Evolutionary conservation across 2,888 invertebrate species (phyloP), one percentile per base, ranked within the genome.

Genomic region (Ochropleura plecta): DNA sequence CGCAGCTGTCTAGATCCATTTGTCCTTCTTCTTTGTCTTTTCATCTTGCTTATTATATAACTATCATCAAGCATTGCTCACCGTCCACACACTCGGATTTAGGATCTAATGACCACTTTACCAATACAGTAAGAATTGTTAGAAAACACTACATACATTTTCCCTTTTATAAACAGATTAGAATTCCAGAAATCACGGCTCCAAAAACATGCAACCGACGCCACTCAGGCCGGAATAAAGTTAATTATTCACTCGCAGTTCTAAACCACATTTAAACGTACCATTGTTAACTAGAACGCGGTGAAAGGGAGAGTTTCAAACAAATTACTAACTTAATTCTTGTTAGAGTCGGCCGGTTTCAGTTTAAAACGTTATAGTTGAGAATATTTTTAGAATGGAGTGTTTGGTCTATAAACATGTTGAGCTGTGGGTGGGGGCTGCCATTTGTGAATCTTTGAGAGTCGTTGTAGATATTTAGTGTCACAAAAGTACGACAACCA

Each of bases 191-290:
- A 84, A 81, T 78, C 73, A 66, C n/a, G 18, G n/a, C 65, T 44
- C 57, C 8, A 30, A 64, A 84, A 78, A 68, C 74, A 66, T 71
- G 78, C 81, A 77, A 84, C 81, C 70, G 40, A 70, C 72, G 55
- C 81, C 59, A 77, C 70, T 79, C 59, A 72, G 44, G 59, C 57
- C 53, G 57, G 42, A 76, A 74, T 77, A 71, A 82, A 79, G 79
- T 79, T 81, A 86, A 86, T 88, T 85, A 87, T 88, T 85, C 76
- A 87, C 70, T 76, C 44, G 48, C 74, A 65, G 67, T 83, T 71
- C 74, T 67, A 77, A 84, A 81, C 84, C 84, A 78, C 85, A 77
- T 76, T 84, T 85, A 67, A 78, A 85, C 76, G 78, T 76, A 76
- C 73, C 73, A 64, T 73, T 82, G 83, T 83, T 76, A 84, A 81